Conservation (phyloP, 2,888 invertebrate genomes). For the Leistus spinibarbis region DNA sequence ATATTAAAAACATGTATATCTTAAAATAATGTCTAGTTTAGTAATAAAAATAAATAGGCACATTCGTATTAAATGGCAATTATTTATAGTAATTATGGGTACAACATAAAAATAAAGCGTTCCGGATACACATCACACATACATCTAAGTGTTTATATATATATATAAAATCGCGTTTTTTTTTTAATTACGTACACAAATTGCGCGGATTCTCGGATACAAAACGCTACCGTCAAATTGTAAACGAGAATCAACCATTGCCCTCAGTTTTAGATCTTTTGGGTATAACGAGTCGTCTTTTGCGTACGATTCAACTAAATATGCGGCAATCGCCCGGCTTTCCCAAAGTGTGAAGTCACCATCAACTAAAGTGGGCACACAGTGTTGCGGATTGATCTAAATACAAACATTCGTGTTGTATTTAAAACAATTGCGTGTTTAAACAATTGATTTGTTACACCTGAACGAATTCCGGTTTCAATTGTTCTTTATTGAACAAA, state of each 20-base stretch:
- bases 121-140: too few species aligned
- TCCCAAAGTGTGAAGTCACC: constrained; percentile 71
- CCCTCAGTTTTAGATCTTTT: constrained; percentile 62
- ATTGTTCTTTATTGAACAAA: constrained; percentile 65
- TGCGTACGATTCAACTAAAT: constrained; percentile 66
- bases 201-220: constrained; percentile 67
- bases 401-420: constrained; percentile 42
- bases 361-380: constrained; percentile 71
- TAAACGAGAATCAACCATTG: constrained; percentile 66
- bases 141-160: too few species aligned
- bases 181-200: constrained; percentile 60
- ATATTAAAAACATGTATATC: too few species aligned
- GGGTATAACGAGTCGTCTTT: constrained; percentile 68
- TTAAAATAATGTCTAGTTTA: too few species aligned
- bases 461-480: constrained; percentile 61
- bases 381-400: constrained; percentile 70
- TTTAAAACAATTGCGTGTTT: neutral
- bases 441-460: constrained; percentile 47
- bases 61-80: too few species aligned
- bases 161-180: too few species aligned
- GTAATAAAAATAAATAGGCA: too few species aligned
- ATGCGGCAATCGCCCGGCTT: constrained; percentile 68
- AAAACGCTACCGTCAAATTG: constrained; percentile 68
- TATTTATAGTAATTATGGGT: too few species aligned
- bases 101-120: too few species aligned